Evolutionary conservation across 2,797 vertebrate species (phyloP), one percentile per base, ranked within the genome.

Genomic region (Melanogrammus aeglefinus): DNA sequence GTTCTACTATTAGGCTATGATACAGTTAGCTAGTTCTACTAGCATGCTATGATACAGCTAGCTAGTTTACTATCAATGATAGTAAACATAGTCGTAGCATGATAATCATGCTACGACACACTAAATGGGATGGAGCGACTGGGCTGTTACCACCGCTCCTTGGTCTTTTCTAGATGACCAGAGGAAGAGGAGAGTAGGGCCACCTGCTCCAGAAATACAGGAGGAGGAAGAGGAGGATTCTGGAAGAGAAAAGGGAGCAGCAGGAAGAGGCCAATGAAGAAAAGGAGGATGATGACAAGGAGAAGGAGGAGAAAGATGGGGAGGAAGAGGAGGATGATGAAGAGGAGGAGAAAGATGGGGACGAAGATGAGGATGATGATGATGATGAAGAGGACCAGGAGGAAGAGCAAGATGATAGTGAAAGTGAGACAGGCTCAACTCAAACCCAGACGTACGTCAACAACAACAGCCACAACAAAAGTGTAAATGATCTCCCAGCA

Each of bases 151-250:
- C 0, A 13, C 41, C 13, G 13, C 16, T 44, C 41, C 41, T 44
- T 44, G 41, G 41, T 4, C 41, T 44, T 44, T 44, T 13, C 12
- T 44, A 3, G 41, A 12, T 16, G 41, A 16, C 41, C 41, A 44
- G 41, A 44, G 41, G 41, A 44, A 73, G 31, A 38, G 33, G 88
- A 85, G 57, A 1, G 57, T 85, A 88, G 90, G 88, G 91, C 90
- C 89, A 92, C 92, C 88, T 92, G 92, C 90, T 91, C 84, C 84
- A 88, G 90, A 86, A 47, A 87, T 84, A 33, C 78, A 80, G 84
- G 81, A 84, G 44, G 51, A 86, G 86, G 80, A 86, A 89, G 86
- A 88, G 1, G 47, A 51, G 18, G 21, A 63, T 13, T 12, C 14
- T 13, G 7, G 51, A 63, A 16, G 63, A 66, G 63, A n/a, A 63